Evolutionary conservation across 2,797 vertebrate genomes (phyloP).

Genomic region (Phaenicophaeus curvirostris): DNA sequence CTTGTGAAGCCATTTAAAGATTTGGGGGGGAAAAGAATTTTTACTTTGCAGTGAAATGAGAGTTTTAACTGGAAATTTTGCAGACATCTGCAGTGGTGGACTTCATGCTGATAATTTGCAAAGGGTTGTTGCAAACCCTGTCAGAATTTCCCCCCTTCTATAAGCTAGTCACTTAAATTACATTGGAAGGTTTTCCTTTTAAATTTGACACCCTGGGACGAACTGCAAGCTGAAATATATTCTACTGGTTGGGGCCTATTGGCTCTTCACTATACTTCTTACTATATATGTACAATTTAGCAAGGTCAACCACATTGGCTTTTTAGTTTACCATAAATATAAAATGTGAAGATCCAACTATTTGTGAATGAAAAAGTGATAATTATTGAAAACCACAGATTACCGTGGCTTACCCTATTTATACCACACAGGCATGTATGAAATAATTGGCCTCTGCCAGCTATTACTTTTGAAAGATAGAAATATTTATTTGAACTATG

Average conservation of each 20-base stretch:
- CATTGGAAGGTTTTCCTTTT: conserved; percentile 25
- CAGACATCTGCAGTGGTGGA: background rate
- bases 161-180: background rate
- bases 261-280: background rate
- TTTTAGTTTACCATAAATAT: conserved; percentile 65
- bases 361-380: conserved; percentile 68
- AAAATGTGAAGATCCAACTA: conserved; percentile 54
- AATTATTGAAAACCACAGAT: conserved; percentile 56
- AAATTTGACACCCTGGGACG: conserved; percentile 22
- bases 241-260: background rate
- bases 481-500: conserved; percentile 37
- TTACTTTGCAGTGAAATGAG: background rate
- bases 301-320: conserved; percentile 33
- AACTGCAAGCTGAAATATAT: conserved; percentile 17
- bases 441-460: conserved; percentile 63
- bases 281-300: conserved; percentile 23
- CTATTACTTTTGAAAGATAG: conserved; percentile 50
- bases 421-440: conserved; percentile 31
- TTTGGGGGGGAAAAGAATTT: background rate
- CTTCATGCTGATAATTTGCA: conserved; percentile 10
- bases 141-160: background rate
- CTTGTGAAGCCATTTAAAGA: conserved; percentile 50
- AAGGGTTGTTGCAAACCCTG: background rate
- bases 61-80: conserved; percentile 11
- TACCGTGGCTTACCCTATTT: conserved; percentile 55